These are phyloP conservation scores for Delia radicum DNA, from an alignment of 1,140 invertebrate genomes.

Conservation along the genomic window DNA sequence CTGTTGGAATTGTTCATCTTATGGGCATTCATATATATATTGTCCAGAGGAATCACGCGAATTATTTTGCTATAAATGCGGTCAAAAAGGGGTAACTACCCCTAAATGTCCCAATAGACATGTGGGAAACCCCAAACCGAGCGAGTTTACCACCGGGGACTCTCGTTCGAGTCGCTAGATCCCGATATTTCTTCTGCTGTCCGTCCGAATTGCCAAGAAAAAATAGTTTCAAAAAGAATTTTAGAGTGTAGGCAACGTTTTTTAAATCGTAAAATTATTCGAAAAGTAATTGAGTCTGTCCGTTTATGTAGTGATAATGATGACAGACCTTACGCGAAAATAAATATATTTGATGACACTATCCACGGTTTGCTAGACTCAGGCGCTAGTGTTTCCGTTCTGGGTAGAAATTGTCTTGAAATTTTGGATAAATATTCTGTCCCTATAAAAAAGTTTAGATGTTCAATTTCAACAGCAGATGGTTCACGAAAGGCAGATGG, in stretches of 20 bases:
- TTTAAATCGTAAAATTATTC: neutral
- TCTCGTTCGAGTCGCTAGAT: neutral
- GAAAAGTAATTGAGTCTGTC: neutral
- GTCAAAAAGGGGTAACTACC: neutral
- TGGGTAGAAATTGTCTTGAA: neutral
- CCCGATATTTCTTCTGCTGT: neutral
- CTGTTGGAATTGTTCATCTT: neutral
- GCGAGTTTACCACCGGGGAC: neutral
- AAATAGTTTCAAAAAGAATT: neutral
- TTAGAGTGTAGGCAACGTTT: neutral
- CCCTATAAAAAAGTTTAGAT: neutral
- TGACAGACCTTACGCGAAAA: conserved; percentile 1
- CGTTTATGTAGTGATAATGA: neutral
- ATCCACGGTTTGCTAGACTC: neutral
- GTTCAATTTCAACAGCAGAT: neutral
- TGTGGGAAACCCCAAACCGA: neutral
- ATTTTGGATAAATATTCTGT: neutral
- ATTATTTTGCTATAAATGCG: neutral
- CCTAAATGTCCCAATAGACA: neutral
- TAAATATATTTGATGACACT: neutral
- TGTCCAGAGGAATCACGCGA: neutral
- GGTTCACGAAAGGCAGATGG: neutral
- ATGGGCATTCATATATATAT: neutral
- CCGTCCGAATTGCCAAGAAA: no score
- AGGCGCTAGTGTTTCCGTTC: neutral